Percentiles rank a stretch among this genome's conserved stretches.
Evolutionary conservation across 2,797 vertebrate genomes (phyloP).

Genomic region (Phoxinus dragarum): DNA sequence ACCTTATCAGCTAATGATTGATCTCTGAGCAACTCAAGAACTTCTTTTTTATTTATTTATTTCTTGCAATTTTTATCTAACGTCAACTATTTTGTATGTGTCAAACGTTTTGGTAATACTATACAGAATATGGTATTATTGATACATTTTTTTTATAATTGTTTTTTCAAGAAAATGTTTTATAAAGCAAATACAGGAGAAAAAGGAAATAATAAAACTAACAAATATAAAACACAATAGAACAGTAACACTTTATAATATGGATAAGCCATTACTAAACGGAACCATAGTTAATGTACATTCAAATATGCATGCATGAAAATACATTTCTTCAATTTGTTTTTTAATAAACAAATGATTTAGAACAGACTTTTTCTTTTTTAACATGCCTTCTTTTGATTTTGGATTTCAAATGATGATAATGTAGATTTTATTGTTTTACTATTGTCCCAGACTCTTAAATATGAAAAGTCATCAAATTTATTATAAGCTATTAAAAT

Average conservation of each 20-base stretch:
- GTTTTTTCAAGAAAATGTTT: background rate
- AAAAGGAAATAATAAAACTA: background rate
- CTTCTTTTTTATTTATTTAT: background rate
- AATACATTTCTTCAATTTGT: background rate
- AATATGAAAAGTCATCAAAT: background rate
- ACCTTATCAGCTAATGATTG: constrained; percentile 49
- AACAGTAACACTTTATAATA: background rate
- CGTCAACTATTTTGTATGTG: background rate
- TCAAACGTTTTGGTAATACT: background rate
- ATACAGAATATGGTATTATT: background rate
- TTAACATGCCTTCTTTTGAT: background rate
- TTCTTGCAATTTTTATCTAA: background rate
- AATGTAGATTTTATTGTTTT: background rate
- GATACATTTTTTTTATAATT: background rate
- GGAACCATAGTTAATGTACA: background rate
- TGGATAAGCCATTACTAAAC: background rate
- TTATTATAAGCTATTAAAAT: background rate
- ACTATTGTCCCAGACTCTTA: background rate
- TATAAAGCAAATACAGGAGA: background rate
- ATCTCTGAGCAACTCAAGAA: background rate
- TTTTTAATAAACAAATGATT: too few species aligned
- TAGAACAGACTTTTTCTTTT: background rate
- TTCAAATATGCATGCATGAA: background rate
- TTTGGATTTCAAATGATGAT: background rate
- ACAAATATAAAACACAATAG: background rate